Evolutionary conservation across 2,888 invertebrate species (phyloP), one percentile per base, ranked within the genome.

Genomic region (Oeneis ivallda): DNA sequence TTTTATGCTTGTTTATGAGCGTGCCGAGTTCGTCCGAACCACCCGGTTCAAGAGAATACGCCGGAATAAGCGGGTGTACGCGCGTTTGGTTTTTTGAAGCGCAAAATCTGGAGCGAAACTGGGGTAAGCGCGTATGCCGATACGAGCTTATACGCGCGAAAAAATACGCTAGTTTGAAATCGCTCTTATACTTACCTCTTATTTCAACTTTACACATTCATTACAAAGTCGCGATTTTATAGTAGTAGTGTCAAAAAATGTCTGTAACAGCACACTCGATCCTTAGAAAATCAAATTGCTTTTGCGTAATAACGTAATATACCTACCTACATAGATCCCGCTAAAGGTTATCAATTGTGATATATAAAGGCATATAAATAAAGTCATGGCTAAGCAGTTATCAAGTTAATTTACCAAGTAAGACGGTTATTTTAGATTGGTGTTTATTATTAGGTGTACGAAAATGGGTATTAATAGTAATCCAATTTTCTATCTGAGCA

Each of bases 271-370:
- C 50, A 2, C 7, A 63, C 11, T 49, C 7, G 52, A 58, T 63
- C 52, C 47, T 60, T 49, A 47, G 76, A 68, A 76, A 73, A 41
- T 53, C 41, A 62, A 62, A 62, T 56, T 10, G 57, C 62, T 56
- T 71, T 73, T 72, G 70, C 72, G 70, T 73, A 74, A 75, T 70
- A 69, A 66, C 11, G 2, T 50, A 26, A 4, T 26, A 26, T 26
- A 26, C 8, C 1, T 50, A 19, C 8, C 8, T 19, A 50, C 34
- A 68, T 63, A 69, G 60, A 71, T 66, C 59, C 67, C 56, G 56
- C 71, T 73, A 88, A 83, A 87, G 89, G 89, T 89, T 89, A 89
- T 89, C 89, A 52, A 26, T 77, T 72, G 72, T 71, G 79, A 78
- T 81, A 79, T 81, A 79, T 81, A 81, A 77, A 78, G 77, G 72